Evolutionary conservation across 92 coral and sea anemone species (phyloP), one percentile per base, ranked within the genome.

Genomic region (Porites rus): DNA sequence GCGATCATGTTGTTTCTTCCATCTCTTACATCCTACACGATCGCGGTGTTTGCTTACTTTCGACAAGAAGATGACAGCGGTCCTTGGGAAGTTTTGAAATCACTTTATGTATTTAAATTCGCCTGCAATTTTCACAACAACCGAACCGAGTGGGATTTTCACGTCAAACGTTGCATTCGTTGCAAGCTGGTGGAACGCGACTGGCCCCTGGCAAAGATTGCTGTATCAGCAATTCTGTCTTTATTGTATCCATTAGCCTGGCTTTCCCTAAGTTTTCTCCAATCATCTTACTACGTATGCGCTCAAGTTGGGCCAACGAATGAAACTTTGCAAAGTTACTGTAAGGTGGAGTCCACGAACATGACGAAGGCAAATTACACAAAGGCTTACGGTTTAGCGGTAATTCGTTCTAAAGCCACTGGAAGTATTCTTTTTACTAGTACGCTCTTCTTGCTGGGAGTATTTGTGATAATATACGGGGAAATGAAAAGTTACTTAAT

Each of bases 71-170:
- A 86, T 50, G 17, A 50, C 21, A 84, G 78, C 83, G 79, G 52
- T 22, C 93, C 93, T 1, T 90, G 93, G 93, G 75, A 80, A 70
- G 93, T 76, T 38, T 74, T 73, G n/a, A 73, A 52, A 60, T 63
- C 51, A 52, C 20, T 83, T 16, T 83, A 83, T 65, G 87, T 61
- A 28, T 38, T 62, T 6, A 74, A 73, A 83, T 51, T 20, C 50
- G 79, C 87, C 12, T 83, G 87, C 54, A 50, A 46, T 63, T 65
- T 38, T 43, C 74, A 43, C 51, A 73, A 83, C 13, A 64, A 74
- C 10, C 72, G 24, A 0, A 74, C 66, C 5, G 51, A 43, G 7
- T 83, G 79, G 79, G 60, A 73, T 13, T 74, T 24, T 10, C 87
- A 83, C 25, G 53, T 64, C 11, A 80, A 83, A 24, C 66, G 17